These are phyloP conservation scores for Amphibalanus amphitrite DNA, from an alignment of 1,140 invertebrate genomes.

Conservation along the genomic window DNA sequence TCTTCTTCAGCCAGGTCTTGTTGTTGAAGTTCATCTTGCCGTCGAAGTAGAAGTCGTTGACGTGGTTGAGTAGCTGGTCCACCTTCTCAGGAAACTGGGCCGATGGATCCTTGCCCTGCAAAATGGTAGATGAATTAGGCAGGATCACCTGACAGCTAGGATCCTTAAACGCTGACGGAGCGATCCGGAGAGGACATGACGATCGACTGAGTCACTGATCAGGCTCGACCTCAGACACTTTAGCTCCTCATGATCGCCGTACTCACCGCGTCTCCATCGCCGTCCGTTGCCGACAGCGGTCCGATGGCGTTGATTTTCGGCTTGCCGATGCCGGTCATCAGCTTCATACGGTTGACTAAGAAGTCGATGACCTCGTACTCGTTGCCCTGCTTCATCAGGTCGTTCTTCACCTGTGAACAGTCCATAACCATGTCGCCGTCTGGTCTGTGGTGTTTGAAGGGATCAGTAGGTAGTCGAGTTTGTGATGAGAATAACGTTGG, in stretches of 20 bases:
- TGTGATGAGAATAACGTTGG: too few relatives aligned
- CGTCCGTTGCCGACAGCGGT: conserved; percentile 3
- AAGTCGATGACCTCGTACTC: conserved; percentile 22
- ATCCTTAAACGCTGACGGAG: too few relatives aligned
- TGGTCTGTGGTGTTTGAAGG: too few relatives aligned
- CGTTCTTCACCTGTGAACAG: conserved; percentile 15
- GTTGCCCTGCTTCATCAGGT: conserved; percentile 17
- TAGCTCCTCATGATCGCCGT: too few relatives aligned
- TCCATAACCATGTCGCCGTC: too few relatives aligned
- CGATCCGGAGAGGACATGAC: too few relatives aligned
- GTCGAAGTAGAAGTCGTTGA: conserved; percentile 29
- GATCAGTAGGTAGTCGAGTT: too few relatives aligned
- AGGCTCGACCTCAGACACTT: too few relatives aligned
- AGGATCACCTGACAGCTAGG: too few relatives aligned
- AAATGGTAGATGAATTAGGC: too few relatives aligned
- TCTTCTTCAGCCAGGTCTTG: conserved; percentile 16
- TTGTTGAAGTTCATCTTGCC: conserved; percentile 21
- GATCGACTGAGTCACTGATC: too few relatives aligned
- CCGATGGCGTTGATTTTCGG: conserved; percentile 4
- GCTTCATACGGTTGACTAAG: conserved; percentile 18
- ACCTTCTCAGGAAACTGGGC: conserved; percentile 27
- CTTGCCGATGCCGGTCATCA: conserved; percentile 11
- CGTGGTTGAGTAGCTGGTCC: conserved; percentile 26
- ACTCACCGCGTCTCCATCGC: too few relatives aligned
- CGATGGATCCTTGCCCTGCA: not conserved